Conservation (phyloP, 2,888 invertebrate genomes). For the Leptinotarsa peninsularis region DNA sequence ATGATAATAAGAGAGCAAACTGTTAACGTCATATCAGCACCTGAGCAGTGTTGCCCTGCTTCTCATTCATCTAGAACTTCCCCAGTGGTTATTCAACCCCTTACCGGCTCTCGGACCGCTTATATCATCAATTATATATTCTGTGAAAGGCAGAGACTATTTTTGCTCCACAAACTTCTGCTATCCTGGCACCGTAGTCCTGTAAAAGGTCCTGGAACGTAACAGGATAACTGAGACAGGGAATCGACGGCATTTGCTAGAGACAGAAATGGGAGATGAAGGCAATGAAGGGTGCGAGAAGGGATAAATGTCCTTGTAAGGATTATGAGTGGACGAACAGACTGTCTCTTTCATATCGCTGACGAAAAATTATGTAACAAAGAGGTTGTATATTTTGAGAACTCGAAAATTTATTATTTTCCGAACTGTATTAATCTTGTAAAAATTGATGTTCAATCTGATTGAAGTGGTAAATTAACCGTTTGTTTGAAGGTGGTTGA, state of each 20-base stretch:
- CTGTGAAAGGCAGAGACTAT: constrained; percentile 49
- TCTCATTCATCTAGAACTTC: constrained; percentile 40
- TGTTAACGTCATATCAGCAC: constrained; percentile 59
- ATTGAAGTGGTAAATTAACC: no score
- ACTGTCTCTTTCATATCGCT: no score
- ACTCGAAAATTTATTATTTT: background rate
- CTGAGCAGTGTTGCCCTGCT: constrained; percentile 51
- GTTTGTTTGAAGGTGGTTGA: no score
- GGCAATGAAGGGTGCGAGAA: background rate
- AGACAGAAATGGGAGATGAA: no score
- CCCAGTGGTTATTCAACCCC: constrained; percentile 44
- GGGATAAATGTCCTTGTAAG: background rate
- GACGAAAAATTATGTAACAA: background rate
- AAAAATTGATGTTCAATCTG: no score
- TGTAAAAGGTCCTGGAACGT: constrained; percentile 53
- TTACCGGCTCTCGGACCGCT: constrained; percentile 34
- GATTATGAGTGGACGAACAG: no score
- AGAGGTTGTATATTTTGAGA: background rate
- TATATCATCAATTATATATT: constrained; percentile 59
- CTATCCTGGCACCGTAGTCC: constrained; percentile 55
- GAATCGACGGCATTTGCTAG: background rate
- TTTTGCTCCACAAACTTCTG: constrained; percentile 52
- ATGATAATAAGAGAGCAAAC: constrained; percentile 55
- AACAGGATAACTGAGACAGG: background rate
- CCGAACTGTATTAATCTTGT: no score